A percentile compares a stretch with the other conserved stretches of the same genome.
phyloP scores from a whole-genome alignment of 2,113 vertebrate species.

The Xyliphius kryptos region DNA sequence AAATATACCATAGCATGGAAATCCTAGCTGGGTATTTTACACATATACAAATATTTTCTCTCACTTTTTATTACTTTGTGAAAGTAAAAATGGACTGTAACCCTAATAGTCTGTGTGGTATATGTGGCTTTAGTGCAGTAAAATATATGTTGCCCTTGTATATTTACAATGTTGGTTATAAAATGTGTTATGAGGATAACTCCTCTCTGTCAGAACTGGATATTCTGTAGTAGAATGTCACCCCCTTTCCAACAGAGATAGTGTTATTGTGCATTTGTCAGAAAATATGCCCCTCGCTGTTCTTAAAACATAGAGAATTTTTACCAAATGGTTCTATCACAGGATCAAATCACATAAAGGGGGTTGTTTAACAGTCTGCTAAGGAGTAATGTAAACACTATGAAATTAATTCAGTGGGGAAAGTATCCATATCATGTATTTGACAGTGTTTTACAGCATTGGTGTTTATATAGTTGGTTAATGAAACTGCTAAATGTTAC shows the following conservation, averaged over 20 bases:
- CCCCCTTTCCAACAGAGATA: not conserved
- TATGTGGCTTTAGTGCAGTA: constrained; percentile 17
- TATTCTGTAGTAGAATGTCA: no score
- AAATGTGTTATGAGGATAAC: not conserved
- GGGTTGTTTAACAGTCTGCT: constrained; percentile 12
- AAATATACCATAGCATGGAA: no score
- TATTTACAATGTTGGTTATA: not conserved
- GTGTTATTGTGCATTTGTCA: no score
- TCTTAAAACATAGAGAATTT: not conserved
- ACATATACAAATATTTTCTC: not conserved
- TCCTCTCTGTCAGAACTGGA: constrained; percentile 5
- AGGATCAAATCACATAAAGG: constrained; percentile 3
- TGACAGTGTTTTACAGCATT: constrained; percentile 13
- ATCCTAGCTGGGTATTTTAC: no score
- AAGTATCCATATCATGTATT: constrained; percentile 7
- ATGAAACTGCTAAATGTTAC: constrained; percentile 21
- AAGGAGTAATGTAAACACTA: constrained; percentile 7
- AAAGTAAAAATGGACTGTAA: constrained; percentile 9
- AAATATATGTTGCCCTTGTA: constrained; percentile 14
- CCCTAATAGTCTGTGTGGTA: constrained; percentile 5
- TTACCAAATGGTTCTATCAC: constrained; percentile 8
- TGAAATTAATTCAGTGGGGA: constrained; percentile 16
- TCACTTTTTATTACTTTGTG: constrained; percentile 4
- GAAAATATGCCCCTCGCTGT: no score
- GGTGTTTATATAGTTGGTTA: constrained; percentile 16